phyloP scores from a whole-genome alignment of 2,888 invertebrate species.

The Petrolisthes cinctipes region DNA sequence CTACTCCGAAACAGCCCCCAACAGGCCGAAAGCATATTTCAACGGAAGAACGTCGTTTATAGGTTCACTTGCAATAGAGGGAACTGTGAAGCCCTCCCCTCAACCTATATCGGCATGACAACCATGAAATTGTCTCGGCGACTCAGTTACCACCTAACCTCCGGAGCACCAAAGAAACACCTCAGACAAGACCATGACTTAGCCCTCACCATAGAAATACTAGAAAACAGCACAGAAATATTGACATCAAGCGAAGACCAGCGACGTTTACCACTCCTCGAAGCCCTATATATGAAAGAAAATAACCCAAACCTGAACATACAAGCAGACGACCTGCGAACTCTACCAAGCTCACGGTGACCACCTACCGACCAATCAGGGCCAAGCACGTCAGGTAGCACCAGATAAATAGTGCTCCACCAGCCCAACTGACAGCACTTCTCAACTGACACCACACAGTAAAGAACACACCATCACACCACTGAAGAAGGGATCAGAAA shows the following conservation, averaged over 20 bases:
- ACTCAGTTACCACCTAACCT: conserved; percentile 5
- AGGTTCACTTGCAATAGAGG: conserved; percentile 3
- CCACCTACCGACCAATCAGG: too few species aligned
- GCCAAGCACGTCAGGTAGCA: too few species aligned
- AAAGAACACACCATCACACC: too few species aligned
- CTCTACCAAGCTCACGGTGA: neutral
- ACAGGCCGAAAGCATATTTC: neutral
- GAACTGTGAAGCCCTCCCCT: conserved; percentile 27
- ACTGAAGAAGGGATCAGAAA: too few species aligned
- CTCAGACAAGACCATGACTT: neutral
- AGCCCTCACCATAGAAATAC: neutral
- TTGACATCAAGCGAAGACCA: neutral
- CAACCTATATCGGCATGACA: conserved; percentile 27
- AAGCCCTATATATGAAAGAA: neutral
- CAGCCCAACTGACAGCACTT: too few species aligned
- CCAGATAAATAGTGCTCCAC: too few species aligned
- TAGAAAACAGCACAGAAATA: conserved; percentile 10
- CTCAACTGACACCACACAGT: too few species aligned
- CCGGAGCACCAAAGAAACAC: conserved; percentile 16
- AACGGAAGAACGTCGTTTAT: neutral
- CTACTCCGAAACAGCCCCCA: conserved; percentile 1
- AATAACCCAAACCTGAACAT: neutral
- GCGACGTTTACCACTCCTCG: neutral
- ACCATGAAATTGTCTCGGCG: conserved; percentile 24
- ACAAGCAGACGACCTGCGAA: neutral